Evolutionary conservation across 2,797 vertebrate genomes (phyloP).

Genomic region (Ibycter americanus): DNA sequence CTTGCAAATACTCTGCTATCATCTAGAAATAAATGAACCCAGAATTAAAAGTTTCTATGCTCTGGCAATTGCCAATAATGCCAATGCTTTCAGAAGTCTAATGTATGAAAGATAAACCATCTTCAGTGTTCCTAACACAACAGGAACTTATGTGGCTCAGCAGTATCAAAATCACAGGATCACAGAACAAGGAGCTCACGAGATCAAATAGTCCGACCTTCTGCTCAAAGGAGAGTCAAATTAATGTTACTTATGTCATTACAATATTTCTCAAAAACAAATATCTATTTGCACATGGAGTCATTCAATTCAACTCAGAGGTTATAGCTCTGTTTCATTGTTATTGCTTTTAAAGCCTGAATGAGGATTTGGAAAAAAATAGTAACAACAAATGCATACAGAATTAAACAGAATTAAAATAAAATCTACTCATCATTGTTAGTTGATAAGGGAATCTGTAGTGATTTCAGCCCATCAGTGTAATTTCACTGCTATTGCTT

Average conservation of each 20-base stretch:
- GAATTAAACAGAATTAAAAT: conserved; percentile 36
- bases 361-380: neutral
- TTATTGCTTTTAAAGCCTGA: conserved; percentile 23
- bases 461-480: neutral
- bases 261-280: too few species aligned
- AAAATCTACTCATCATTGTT: neutral
- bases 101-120: neutral
- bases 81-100: neutral
- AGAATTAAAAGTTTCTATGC: neutral
- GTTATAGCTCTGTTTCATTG: neutral
- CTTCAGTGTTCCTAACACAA: neutral
- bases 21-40: neutral
- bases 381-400: neutral
- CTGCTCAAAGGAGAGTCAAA: neutral
- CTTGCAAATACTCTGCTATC: neutral
- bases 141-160: neutral
- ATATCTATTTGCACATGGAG: neutral
- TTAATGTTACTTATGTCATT: neutral
- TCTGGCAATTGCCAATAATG: neutral
- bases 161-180: neutral
- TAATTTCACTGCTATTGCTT: neutral
- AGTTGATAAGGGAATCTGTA: neutral
- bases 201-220: neutral
- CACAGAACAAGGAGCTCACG: neutral
- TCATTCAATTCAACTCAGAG: neutral